Percentiles rank a stretch among this genome's conserved stretches.
These are phyloP conservation scores for Aegithalos caudatus DNA, from an alignment of 2,113 vertebrate genomes.

Conservation along the genomic window DNA sequence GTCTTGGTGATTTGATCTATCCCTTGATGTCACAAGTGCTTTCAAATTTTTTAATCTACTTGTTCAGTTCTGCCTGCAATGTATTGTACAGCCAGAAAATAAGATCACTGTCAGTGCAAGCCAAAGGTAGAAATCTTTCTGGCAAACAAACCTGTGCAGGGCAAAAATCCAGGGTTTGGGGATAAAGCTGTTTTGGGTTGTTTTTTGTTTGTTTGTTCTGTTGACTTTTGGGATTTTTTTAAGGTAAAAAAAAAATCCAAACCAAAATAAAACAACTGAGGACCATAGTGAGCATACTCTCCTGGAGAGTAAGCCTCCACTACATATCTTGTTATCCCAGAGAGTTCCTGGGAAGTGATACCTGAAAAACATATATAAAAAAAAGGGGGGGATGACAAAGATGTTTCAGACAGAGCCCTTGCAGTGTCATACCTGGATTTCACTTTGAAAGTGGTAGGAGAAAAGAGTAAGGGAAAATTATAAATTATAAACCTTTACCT, in stretches of 20 bases:
- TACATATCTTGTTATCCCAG: accelerated
- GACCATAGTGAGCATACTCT: neutral
- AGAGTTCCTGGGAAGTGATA: neutral
- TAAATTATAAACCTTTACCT: neutral
- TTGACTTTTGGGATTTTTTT: accelerated
- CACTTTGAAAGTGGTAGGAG: neutral
- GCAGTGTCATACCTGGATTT: neutral
- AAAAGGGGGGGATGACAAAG: neutral
- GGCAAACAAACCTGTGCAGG: neutral
- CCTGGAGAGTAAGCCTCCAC: neutral
- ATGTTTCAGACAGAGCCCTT: neutral
- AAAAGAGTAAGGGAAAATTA: too few species aligned
- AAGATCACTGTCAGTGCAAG: neutral
- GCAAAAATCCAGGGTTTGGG: neutral
- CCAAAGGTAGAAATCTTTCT: neutral
- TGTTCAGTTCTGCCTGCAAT: neutral
- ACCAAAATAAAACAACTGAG: neutral
- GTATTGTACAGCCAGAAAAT: neutral
- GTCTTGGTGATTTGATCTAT: neutral
- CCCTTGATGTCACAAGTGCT: neutral
- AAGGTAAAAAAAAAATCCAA: neutral
- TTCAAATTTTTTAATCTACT: conserved; percentile 2
- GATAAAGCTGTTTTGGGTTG: neutral
- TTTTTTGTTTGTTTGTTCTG: neutral
- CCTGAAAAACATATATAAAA: neutral